phyloP scores from a whole-genome alignment of 2,113 vertebrate genomes.

The Maccullochella peelii region DNA sequence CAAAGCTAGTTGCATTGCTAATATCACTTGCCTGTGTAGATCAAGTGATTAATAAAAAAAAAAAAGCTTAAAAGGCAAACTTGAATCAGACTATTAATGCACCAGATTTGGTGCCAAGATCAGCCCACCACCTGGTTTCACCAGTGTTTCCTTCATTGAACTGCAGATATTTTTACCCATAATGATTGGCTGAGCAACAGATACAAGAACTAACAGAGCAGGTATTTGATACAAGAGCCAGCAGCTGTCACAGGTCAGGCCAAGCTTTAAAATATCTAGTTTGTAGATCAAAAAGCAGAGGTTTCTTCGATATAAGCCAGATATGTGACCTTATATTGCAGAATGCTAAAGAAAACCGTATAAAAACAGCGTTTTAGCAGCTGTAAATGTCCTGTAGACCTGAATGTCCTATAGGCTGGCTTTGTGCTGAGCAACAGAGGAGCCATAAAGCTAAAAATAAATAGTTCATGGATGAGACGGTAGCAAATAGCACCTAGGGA shows the following conservation, averaged over 20 bases:
- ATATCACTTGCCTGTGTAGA: neutral
- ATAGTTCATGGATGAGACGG: slow-evolving; percentile 64
- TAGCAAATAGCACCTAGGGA: slow-evolving; percentile 65
- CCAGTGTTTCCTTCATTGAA: slow-evolving; percentile 51
- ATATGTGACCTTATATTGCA: slow-evolving; percentile 4
- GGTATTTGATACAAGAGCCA: slow-evolving; percentile 19
- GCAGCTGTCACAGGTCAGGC: neutral
- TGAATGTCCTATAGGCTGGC: slow-evolving; percentile 55
- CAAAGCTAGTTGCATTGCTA: neutral
- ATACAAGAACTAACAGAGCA: slow-evolving; percentile 18
- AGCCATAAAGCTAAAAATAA: slow-evolving; percentile 80
- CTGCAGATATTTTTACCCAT: slow-evolving; percentile 48
- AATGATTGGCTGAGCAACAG: slow-evolving; percentile 39
- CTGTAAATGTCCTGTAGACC: slow-evolving; percentile 38
- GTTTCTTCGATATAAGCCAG: slow-evolving; percentile 1
- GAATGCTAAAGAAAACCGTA: neutral
- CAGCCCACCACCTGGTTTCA: slow-evolving; percentile 32
- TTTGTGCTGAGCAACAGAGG: slow-evolving; percentile 60
- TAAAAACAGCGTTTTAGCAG: slow-evolving; percentile 16
- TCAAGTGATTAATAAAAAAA: slow-evolving; percentile 29
- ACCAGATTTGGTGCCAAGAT: slow-evolving; percentile 25
- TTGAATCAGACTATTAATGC: slow-evolving; percentile 25
- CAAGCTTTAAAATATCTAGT: neutral
- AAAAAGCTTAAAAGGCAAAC: slow-evolving; percentile 21
- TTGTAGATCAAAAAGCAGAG: slow-evolving; percentile 6